Base-by-base conservation (phyloP, 2,113 vertebrate genomes). In the Microtus richardsoni region DNA sequence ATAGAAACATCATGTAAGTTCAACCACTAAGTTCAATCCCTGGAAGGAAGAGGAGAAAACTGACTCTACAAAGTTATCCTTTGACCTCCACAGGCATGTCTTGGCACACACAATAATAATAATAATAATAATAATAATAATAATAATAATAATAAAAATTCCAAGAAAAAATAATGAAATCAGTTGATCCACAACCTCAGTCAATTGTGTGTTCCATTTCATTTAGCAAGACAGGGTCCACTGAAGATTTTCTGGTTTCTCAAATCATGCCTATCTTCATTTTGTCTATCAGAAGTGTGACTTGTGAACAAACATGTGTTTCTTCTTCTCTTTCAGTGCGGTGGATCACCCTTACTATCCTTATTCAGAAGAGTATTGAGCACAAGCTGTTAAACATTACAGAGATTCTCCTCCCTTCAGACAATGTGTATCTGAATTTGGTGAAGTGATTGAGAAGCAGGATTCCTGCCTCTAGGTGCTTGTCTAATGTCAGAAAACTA, bases 311-410 rank as follows among this genome's bases (percentile, higher is more conserved):
- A 49, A 17, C 39, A 3, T 17, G 17, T 58, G 17, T 58, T 52
- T 24, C 6, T 47, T 10, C 12, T 79, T 86, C 13, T 91, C 19
- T 54, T 88, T 33, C 68, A 83, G 84, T 88, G 84, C 28, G 1
- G 7, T 28, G 4, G 16, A 22, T 71, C 75, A 95, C 11, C 84
- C 84, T n/a, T n/a, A 95, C 70, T 91, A 82, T 44, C 82, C 94
- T 21, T 82, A 33, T 75, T 75, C 30, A 28, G 84, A 82, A 74
- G 89, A 95, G 66, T 95, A 74, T 30, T 88, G 68, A 91, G 26
- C 14, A 36, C 36, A 30, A 87, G 54, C 13, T 73, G 8, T 49
- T 26, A 36, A 30, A 66, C 33, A 26, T 62, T 26, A 19, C 1
- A 22, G 26, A 64, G 36, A 44, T 12, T 41, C 28, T 22, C 44